Conservation (phyloP, 2,797 vertebrate genomes). For the Labeo calbasu region DNA sequence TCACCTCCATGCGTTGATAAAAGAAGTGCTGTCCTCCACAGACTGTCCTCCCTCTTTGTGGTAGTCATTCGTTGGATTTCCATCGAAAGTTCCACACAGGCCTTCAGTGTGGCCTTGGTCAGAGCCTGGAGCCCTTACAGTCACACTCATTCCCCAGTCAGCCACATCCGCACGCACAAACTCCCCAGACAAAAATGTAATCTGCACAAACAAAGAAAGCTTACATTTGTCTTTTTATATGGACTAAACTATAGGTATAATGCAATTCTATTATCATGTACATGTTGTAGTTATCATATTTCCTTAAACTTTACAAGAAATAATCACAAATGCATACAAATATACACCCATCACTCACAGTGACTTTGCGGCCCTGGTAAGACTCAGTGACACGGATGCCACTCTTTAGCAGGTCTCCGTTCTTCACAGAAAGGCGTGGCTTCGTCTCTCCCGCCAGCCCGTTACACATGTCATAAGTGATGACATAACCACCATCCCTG, state of each 20-base stretch:
- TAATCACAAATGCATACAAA: background rate
- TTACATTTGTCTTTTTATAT: constrained; percentile 20
- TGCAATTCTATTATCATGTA: background rate
- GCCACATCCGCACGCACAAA: constrained; percentile 80
- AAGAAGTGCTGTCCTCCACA: constrained; percentile 65
- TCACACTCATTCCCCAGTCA: constrained; percentile 83
- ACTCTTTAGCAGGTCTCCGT: constrained; percentile 41
- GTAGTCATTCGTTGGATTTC: constrained; percentile 75
- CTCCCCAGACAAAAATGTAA: constrained; percentile 83
- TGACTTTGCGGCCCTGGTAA: constrained; percentile 90
- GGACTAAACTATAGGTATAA: background rate
- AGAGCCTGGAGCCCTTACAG: constrained; percentile 70
- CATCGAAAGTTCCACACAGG: constrained; percentile 81
- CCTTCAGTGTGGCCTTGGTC: constrained; percentile 79
- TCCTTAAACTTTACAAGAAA: background rate
- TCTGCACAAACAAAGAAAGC: constrained; percentile 66
- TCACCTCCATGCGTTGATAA: constrained; percentile 79
- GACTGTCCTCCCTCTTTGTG: constrained; percentile 55
- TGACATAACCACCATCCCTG: constrained; percentile 72
- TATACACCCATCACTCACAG: constrained; percentile 75
- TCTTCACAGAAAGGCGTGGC: constrained; percentile 76
- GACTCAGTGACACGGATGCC: constrained; percentile 72
- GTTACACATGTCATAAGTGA: constrained; percentile 82
- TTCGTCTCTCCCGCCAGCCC: constrained; percentile 73
- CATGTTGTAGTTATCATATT: background rate